phyloP scores from a whole-genome alignment of 1,140 invertebrate species.

The Drosophila neocordata region DNA sequence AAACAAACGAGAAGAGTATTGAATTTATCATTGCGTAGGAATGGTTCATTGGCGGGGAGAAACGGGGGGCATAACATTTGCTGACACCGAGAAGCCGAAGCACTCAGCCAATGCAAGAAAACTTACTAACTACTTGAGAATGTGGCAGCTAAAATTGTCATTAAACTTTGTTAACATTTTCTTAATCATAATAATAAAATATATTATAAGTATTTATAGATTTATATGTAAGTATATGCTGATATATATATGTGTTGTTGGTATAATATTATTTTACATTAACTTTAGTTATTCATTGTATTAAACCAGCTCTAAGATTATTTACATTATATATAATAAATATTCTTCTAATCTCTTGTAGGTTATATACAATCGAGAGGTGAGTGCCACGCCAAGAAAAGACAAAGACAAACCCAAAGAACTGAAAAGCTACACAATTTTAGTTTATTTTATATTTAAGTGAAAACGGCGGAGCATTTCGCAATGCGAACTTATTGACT shows the following conservation, averaged over 20 bases:
- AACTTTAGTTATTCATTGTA: constrained; percentile 38
- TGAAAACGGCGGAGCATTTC: constrained; percentile 58
- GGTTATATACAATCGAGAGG: constrained; percentile 57
- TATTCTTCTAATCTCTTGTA: constrained; percentile 18
- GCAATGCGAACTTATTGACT: constrained; percentile 52
- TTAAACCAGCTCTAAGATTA: constrained; percentile 55
- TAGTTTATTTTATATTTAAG: constrained; percentile 10
- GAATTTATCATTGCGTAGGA: background rate
- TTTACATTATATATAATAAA: constrained; percentile 54
- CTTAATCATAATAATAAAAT: background rate
- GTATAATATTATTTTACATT: constrained; percentile 32
- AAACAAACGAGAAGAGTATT: background rate
- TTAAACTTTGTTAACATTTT: constrained; percentile 34
- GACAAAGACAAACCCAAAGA: constrained; percentile 40
- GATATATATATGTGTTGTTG: background rate
- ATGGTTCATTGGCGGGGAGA: background rate
- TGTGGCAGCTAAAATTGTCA: constrained; percentile 58
- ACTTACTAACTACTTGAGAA: constrained; percentile 78
- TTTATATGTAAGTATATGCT: constrained; percentile 24
- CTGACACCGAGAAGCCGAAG: constrained; percentile 2
- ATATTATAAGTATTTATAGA: constrained; percentile 7
- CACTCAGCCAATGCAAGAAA: constrained; percentile 63
- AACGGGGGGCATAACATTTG: background rate
- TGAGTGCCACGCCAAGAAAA: constrained; percentile 63
- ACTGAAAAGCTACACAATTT: constrained; percentile 20